Evolutionary conservation across 2,113 vertebrate species (phyloP).

Genomic region (Corynorhinus townsendii): DNA sequence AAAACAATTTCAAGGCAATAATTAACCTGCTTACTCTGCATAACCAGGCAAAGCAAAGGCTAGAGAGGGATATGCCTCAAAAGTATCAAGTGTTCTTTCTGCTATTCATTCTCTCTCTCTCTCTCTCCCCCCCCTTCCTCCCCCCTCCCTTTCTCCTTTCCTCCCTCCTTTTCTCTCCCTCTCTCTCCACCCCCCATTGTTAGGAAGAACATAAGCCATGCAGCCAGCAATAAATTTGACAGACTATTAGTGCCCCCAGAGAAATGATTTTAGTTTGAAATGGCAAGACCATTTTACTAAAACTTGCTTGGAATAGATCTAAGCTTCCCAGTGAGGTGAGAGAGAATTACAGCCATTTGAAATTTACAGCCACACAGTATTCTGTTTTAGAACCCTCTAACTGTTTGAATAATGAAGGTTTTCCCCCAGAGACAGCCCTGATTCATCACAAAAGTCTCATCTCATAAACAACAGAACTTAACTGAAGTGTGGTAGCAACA

Average conservation of each 20-base stretch:
- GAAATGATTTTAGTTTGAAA: not conserved
- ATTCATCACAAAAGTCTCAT: not conserved
- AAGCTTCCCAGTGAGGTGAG: not conserved
- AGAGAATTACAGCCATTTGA: not conserved
- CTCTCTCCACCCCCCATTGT: not conserved
- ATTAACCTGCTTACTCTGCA: slow-evolving; percentile 35
- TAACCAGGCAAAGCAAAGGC: not conserved
- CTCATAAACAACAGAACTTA: not conserved
- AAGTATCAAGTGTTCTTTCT: not conserved
- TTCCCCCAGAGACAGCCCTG: not conserved
- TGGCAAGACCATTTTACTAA: not conserved
- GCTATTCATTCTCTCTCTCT: not conserved
- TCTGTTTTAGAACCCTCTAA: not conserved
- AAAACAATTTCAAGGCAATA: slow-evolving; percentile 38
- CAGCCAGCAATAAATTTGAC: not conserved
- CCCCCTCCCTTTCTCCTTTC: fast-evolving
- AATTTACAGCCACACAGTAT: not conserved
- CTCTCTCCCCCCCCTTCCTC: not conserved
- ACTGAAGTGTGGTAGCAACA: not conserved
- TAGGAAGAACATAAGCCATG: not conserved
- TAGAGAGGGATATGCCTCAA: not conserved
- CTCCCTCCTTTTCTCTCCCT: not conserved
- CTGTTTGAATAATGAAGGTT: not conserved
- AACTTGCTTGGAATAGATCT: not conserved
- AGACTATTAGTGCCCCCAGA: not conserved